Conservation (phyloP, 2,113 vertebrate species). For the Zosterops japonicus region DNA sequence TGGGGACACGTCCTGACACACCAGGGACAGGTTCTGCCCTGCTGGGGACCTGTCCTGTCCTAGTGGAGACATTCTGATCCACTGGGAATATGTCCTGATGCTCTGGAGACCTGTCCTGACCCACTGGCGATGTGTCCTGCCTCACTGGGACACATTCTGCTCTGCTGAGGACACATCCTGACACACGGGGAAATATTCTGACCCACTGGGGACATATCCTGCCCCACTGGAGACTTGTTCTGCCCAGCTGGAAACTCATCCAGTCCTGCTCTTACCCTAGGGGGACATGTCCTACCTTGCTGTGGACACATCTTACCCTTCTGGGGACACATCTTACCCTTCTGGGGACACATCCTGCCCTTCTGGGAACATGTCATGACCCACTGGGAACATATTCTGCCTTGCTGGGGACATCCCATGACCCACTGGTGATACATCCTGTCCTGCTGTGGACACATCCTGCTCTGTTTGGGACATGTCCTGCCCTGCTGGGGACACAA, state of each 20-base stretch:
- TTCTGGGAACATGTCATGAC: neutral
- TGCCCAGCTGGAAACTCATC: rapidly evolving
- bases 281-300: too few species aligned
- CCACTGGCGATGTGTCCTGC: neutral
- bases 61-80: neutral
- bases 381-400: neutral
- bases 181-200: neutral
- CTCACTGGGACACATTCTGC: neutral
- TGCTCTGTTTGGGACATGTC: neutral
- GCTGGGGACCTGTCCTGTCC: rapidly evolving
- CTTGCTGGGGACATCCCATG: neutral
- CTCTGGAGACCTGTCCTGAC: neutral
- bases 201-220: neutral
- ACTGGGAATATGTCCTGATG: rapidly evolving
- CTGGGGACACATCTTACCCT: neutral
- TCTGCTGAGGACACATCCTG: neutral
- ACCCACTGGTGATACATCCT: neutral
- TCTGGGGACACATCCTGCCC: neutral
- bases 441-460: neutral
- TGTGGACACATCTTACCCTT: neutral
- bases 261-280: rapidly evolving
- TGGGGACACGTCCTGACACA: neutral
- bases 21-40: neutral
- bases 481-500: neutral
- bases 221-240: too few species aligned